Evolutionary conservation across 64 coral and sea anemone genomes (phyloP), one percentile per base, ranked within the genome.

Genomic region (Acropora tenuis): DNA sequence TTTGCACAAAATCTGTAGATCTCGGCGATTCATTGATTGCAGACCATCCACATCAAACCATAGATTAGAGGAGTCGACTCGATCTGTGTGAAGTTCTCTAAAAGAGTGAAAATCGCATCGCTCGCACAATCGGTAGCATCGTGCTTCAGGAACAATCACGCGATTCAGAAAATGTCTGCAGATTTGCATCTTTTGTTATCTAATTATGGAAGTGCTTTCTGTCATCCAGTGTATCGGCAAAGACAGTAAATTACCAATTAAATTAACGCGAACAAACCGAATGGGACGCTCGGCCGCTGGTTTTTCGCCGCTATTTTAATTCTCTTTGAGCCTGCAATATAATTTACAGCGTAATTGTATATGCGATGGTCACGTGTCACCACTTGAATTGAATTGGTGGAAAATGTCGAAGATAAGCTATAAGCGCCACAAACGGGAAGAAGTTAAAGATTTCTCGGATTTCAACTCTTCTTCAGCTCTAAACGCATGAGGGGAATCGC

Each of bases 1-100:
- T 47, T 96, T 94, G 85, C 94, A 96, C 46, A 95, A 45, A 11
- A 67, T 73, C 74, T 99, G 97, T 6, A 99, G 86, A 68, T 99
- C 93, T 75, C 87, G 84, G 41, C 91, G 94, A 18, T 89, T 79
- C 88, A 99, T 82, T 30, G 9, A 53, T 49, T 82, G 48, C 59
- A 96, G 50, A 1, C 88, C 79, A 1, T 73, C 63, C 16, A 88
- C 16, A 48, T 91, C 69, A 65, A 96, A 99, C 97, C 97, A 99
- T n/a, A 79, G 20, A 20, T 88, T 13, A 40, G 82, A 71, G 0
- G 65, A 48, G 9, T 41, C n/a, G 2, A 3, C 19, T 10, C 65
- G 46, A 10, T 85, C 43, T 66, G 82, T 72, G 43, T 85, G 82
- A 49, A 71, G 18, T 6, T 49, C 47, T 47, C 12, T 78, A 10